Base-by-base conservation (phyloP, 2,888 invertebrate species). In the Tiliacea aurago region DNA sequence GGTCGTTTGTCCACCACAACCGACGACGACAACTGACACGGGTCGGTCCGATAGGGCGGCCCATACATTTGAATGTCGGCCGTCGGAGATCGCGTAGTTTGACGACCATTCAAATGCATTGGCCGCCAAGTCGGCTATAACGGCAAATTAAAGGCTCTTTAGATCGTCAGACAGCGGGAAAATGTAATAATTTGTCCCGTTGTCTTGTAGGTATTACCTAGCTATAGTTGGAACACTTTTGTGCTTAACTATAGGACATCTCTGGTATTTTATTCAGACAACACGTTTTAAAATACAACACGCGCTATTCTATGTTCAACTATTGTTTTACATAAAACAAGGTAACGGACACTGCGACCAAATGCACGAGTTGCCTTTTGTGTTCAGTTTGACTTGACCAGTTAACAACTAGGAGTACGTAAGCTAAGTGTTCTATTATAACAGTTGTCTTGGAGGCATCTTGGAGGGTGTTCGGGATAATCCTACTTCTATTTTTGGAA, bases 271-370 rank as follows among this genome's bases (percentile, higher is more conserved):
- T 41, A 67, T 71, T 78, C 69, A 72, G 43, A 28, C 47, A 71
- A 78, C 66, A 69, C 41, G 59, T 70, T 70, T 73, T 70, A 75
- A 65, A 75, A 68, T 58, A 69, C 33, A 71, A 69, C 76, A 67
- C 58, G 53, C 62, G 51, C 63, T 65, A 73, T 76, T 77, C 73
- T 73, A 63, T 63, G 69, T 73, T 66, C 73, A 47, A 33, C 79
- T 84, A 85, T 89, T 89, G 87, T 89, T 77, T 76, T 51, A 72
- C 45, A 78, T 72, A 77, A 84, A 86, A 81, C 85, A 80, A 71
- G 79, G 89, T 88, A 89, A 90, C 86, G 74, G 85, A 90, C 84
- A 87, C 84, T 76, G 66, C 76, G 69, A 63, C 78, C 70, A 81
- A 81, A 81, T 79, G 84, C 80, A 74, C 74, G 67, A 74, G 78